Base-by-base conservation (phyloP, 2,797 vertebrate genomes). In the Cirrhinus molitorella region DNA sequence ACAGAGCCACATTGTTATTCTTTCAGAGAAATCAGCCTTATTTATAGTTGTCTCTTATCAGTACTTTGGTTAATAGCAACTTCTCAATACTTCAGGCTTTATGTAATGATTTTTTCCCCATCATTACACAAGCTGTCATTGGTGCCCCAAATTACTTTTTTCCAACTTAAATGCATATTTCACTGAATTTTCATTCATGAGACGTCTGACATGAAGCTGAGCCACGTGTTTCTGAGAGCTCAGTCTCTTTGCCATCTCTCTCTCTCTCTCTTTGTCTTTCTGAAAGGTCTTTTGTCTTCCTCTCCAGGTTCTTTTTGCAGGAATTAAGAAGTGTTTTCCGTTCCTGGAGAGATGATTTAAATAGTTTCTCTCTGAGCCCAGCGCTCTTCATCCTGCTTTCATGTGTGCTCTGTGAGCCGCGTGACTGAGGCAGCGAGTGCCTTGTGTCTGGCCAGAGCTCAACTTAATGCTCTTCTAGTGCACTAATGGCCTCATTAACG, bases 271-370 rank as follows among this genome's bases (percentile, higher is more conserved):
- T n/a, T 76, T 6, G 9, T 76, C 74, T 68, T 76, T 88, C 85
- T 88, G 81, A 85, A 90, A 90, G 89, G 85, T 86, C 86, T 79
- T 21, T 89, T 87, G 87, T 87, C 84, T 89, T 94, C 92, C 91
- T 92, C 90, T 89, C 88, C 85, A 77, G 86, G 90, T 92, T 92
- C 90, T 89, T 91, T 91, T 92, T 93, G 86, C 84, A 88, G 76
- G 91, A 90, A 93, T 93, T 94, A 94, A 93, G 92, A 91, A 91
- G 49, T 61, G 89, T 92, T 94, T 92, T 93, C 91, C 92, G 91
- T 94, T 94, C 93, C 92, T 94, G 90, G 89, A 93, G 90, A 94
- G 94, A 95, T 94, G 94, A 93, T 94, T 94, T 83, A 92, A 93
- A 93, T 12, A 21, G 72, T 68, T 67, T 25, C 43, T 49, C 45